Evolutionary conservation across 2,888 invertebrate genomes (phyloP).

Genomic region (Microctonus aethiopoides): DNA sequence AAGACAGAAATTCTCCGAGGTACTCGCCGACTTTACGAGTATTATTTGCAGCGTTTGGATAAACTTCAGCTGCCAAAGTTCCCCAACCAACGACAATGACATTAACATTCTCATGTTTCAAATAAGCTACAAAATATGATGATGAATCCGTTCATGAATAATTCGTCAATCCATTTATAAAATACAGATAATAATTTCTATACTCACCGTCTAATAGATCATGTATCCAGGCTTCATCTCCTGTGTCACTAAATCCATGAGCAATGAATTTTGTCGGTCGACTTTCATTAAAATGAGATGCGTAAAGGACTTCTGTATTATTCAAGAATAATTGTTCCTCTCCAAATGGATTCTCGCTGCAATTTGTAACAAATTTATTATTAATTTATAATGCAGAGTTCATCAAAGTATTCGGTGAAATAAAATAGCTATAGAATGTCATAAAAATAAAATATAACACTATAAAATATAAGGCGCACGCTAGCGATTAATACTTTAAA

Average conservation of each 20-base stretch:
- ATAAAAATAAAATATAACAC: background rate
- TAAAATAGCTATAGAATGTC: background rate
- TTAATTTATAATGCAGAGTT: background rate
- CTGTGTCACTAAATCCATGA: constrained; percentile 59
- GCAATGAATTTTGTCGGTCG: constrained; percentile 58
- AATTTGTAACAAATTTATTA: constrained; percentile 14
- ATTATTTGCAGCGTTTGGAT: constrained; percentile 55
- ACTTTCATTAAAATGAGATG: constrained; percentile 59
- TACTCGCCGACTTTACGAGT: constrained; percentile 56
- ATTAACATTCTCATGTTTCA: constrained; percentile 57
- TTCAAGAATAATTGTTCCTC: constrained; percentile 56
- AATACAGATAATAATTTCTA: background rate
- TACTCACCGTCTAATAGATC: constrained; percentile 53
- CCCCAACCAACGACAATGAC: constrained; percentile 61
- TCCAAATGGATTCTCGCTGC: constrained; percentile 57
- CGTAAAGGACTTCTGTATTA: constrained; percentile 58
- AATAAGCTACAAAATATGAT: constrained; percentile 48
- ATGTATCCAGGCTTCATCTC: constrained; percentile 58
- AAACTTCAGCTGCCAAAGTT: constrained; percentile 50
- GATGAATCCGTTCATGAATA: background rate
- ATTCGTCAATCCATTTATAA: background rate
- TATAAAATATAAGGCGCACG: background rate
- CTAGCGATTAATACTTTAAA: background rate
- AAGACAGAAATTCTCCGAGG: constrained; percentile 54
- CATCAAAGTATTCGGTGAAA: background rate